A percentile compares a stretch with the other conserved stretches of the same genome.
Conservation (phyloP, 1,140 invertebrate genomes). For the Bombus turneri region DNA sequence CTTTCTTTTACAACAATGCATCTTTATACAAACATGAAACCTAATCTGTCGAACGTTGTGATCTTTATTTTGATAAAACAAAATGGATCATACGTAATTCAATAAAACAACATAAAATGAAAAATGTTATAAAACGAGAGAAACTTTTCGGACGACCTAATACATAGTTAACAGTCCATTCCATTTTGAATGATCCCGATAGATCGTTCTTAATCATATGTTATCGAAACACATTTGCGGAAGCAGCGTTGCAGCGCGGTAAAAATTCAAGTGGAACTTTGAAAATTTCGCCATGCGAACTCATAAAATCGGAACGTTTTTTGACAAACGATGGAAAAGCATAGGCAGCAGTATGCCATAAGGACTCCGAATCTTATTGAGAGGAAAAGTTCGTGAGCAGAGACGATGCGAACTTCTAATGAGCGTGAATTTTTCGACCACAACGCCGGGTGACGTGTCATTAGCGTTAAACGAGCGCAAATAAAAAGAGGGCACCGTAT, state of each 20-base stretch:
- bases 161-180: neutral
- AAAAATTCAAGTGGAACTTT: too few relatives aligned
- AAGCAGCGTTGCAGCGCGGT: too few relatives aligned
- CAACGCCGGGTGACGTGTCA: constrained; percentile 35
- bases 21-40: too few relatives aligned
- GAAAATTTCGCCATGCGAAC: neutral
- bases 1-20: too few relatives aligned
- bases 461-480: constrained; percentile 35
- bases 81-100: too few relatives aligned
- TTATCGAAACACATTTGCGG: neutral
- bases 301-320: too few relatives aligned
- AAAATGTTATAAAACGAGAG: too few relatives aligned
- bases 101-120: too few relatives aligned
- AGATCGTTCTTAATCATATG: neutral
- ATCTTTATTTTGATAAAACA: too few relatives aligned
- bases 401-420: constrained; percentile 20
- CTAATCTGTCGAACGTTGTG: too few relatives aligned
- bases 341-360: neutral
- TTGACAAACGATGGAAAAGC: neutral
- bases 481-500: constrained; percentile 20
- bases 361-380: neutral
- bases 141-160: too few relatives aligned
- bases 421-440: constrained; percentile 33
- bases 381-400: neutral
- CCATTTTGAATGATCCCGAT: neutral